Conservation (phyloP, 2,797 vertebrate species). For the Gouania willdenowi region DNA sequence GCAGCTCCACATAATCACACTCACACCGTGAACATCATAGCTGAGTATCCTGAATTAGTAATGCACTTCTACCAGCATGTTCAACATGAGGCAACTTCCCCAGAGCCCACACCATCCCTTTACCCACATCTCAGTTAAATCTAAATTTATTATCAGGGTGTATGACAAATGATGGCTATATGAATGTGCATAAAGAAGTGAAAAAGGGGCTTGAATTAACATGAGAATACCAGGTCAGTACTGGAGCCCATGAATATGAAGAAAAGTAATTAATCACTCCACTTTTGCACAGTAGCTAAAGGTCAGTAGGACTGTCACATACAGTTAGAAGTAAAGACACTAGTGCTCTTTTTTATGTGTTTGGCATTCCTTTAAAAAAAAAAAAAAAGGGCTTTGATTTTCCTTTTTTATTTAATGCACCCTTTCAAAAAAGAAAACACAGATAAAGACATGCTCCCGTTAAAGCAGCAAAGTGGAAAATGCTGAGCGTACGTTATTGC, state of each 20-base stretch:
- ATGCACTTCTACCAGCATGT: not conserved
- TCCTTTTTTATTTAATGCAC: no score
- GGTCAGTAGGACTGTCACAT: no score
- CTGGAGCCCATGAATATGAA: not conserved
- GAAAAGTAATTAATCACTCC: not conserved
- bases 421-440: no score
- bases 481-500: no score
- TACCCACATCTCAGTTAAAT: not conserved
- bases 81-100: conserved; percentile 1
- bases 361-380: no score
- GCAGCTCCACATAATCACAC: conserved; percentile 5
- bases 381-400: no score
- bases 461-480: no score
- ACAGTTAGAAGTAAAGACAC: no score
- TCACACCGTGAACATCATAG: conserved; percentile 5
- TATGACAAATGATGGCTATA: not conserved
- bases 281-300: not conserved
- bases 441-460: no score
- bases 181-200: not conserved
- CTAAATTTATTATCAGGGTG: no score
- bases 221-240: not conserved
- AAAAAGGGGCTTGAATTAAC: not conserved
- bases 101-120: not conserved
- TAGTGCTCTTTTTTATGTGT: no score
- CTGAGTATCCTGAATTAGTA: conserved; percentile 2